Evolutionary conservation across 35 echinoderm and acorn worm species (phyloP), one percentile per base, ranked within the genome.

Genomic region (Holothuria glaberrima): DNA sequence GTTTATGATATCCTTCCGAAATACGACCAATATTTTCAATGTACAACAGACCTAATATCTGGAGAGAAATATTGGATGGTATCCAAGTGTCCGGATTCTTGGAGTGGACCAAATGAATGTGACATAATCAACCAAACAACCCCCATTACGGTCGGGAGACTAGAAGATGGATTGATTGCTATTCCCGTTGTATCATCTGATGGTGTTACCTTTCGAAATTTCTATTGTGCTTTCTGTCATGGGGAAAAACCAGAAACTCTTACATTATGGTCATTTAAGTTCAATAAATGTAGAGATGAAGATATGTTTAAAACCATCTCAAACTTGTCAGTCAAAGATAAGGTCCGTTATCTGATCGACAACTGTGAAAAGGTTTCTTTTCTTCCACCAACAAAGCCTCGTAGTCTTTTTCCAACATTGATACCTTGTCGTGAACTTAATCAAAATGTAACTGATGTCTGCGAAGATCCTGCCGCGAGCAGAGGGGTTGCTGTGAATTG

Each of bases 221-320:
- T 83, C n/a, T 83, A 83, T 29, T 83, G 80, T 60, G 80, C 80
- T 12, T 30, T 83, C 46, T 83, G 80, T 29, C 80, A 83, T 38
- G 59, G 80, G 13, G 54, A 58, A 31, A 24, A 83, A 61, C 19
- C 32, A 60, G 24, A 24, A 12, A 54, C 2, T 4, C 20, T 83
- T 60, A 12, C 30, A 9, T 9, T 54, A 6, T 83, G 80, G 80
- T 24, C 50, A 20, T 83, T 83, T 18, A 25, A 59, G 9, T 45
- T 46, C 19, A 7, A 82, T 9, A 46, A 60, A 58, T 83, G 80
- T 35, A 16, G 13, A 30, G 80, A 83, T 54, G 30, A 5, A 9
- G 17, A 33, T 26, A 35, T 62, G 27, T 62, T 83, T 31, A 35
- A 59, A 57, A 60, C 12, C 9, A 21, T 26, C 16, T 22, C 22